Conservation (phyloP, 2,797 vertebrate genomes). For the Scolopax rusticola region DNA sequence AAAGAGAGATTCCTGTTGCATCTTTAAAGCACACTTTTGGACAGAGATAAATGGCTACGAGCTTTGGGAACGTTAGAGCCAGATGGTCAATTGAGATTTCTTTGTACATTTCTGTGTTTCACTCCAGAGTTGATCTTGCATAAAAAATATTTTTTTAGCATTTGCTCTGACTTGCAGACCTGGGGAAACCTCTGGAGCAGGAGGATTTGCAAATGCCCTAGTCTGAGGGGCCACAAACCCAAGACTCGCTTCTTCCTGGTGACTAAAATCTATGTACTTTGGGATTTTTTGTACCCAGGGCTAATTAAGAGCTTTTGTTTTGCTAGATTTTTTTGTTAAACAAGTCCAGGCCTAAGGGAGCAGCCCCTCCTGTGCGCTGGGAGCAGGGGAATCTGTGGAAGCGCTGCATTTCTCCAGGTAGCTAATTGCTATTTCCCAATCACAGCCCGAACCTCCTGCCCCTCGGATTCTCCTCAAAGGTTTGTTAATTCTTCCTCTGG, state of each 20-base stretch:
- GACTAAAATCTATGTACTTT: fast-evolving
- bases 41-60: not conserved
- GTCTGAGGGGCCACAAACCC: not conserved
- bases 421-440: not conserved
- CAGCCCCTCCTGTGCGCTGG: not conserved
- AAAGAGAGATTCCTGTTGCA: not conserved
- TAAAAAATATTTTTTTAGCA: not conserved
- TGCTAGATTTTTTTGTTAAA: not conserved
- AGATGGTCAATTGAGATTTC: conserved; percentile 17
- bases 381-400: fast-evolving
- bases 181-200: not conserved
- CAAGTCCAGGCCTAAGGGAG: not conserved
- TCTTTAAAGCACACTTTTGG: conserved; percentile 41
- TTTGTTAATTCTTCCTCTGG: not conserved
- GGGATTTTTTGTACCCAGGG: not conserved
- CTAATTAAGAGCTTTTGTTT: not conserved
- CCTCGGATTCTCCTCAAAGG: not conserved
- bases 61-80: not conserved
- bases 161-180: not conserved
- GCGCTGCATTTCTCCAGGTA: fast-evolving
- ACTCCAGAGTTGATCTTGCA: conserved; percentile 20
- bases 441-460: not conserved
- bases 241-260: fast-evolving
- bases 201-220: not conserved
- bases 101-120: not conserved